Evolutionary conservation across 2,888 invertebrate genomes (phyloP), one percentile per base, ranked within the genome.

Genomic region (Rhimphoctona megacephalus): DNA sequence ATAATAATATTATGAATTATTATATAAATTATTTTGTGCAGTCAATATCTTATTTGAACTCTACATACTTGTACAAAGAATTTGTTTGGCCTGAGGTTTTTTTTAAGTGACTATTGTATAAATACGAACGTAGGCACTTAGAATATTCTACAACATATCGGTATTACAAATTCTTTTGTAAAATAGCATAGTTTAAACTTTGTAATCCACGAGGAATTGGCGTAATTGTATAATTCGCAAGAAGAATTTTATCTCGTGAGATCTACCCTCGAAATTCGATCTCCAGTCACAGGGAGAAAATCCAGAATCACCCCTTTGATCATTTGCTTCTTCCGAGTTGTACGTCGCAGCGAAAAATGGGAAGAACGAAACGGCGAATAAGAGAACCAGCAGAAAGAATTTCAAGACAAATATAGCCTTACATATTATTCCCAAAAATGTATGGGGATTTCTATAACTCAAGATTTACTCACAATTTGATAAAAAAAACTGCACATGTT

Each of bases 231-330:
- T 17, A 43, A 43, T 7, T 46, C 19, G 36, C 25, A 39, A 19
- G 22, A 49, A 17, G 49, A 67, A 78, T 66, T 66, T 33, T n/a
- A 66, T 66, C 66, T 66, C 43, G 30, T 19, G n/a, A 22, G 69
- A 77, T 49, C 46, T 36, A 43, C n/a, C 36, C 52, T 43, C 39
- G 70, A 67, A 54, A 78, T 66, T 19, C 72, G 30, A 57, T 57
- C 6, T 1, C 22, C 6, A 46, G 49, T 43, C 33, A 14, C 36
- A 30, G 25, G 77, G 46, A 22, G 46, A 69, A 14, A 46, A 25
- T 36, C 17, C 17, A 43, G 11, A 43, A 39, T 22, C 11, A 39
- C 43, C 43, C 43, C 46, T 46, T 43, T 69, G 69, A 46, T 69
- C 69, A 25, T 46, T 69, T 49, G 49, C 25, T 43, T 43, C 69